Evolutionary conservation across 1,140 invertebrate genomes (phyloP).

Genomic region (Palaemon carinicauda): DNA sequence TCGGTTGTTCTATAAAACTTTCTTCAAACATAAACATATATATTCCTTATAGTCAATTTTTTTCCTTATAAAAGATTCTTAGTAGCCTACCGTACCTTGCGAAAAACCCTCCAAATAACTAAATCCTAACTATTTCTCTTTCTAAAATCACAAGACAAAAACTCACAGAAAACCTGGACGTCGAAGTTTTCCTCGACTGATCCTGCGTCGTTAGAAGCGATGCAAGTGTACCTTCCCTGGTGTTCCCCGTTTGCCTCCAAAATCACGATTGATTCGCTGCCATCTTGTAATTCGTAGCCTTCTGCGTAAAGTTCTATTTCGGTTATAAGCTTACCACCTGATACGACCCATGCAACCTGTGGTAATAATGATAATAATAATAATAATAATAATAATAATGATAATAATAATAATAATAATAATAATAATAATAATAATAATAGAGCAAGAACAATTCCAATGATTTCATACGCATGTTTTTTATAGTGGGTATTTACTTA

Average conservation of each 20-base stretch:
- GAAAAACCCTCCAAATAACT: too few relatives aligned
- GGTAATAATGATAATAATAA: not conserved
- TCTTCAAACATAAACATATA: too few relatives aligned
- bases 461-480: too few relatives aligned
- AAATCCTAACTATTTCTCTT: too few relatives aligned
- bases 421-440: not conserved
- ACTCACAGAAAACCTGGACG: constrained; percentile 40
- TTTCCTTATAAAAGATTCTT: too few relatives aligned
- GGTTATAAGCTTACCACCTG: constrained; percentile 7
- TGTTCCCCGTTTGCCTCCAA: not conserved
- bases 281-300: constrained; percentile 13
- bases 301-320: not conserved
- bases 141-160: too few relatives aligned
- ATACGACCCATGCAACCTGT: constrained; percentile 37
- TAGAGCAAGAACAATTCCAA: too few relatives aligned
- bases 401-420: constrained; percentile 4
- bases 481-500: too few relatives aligned
- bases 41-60: too few relatives aligned
- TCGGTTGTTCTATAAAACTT: too few relatives aligned
- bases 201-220: constrained; percentile 61
- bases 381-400: not conserved
- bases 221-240: constrained; percentile 48
- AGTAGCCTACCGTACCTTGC: too few relatives aligned
- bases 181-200: constrained; percentile 39
- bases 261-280: not conserved